phyloP scores from a whole-genome alignment of 1,140 invertebrate genomes.

The Varroa destructor region DNA sequence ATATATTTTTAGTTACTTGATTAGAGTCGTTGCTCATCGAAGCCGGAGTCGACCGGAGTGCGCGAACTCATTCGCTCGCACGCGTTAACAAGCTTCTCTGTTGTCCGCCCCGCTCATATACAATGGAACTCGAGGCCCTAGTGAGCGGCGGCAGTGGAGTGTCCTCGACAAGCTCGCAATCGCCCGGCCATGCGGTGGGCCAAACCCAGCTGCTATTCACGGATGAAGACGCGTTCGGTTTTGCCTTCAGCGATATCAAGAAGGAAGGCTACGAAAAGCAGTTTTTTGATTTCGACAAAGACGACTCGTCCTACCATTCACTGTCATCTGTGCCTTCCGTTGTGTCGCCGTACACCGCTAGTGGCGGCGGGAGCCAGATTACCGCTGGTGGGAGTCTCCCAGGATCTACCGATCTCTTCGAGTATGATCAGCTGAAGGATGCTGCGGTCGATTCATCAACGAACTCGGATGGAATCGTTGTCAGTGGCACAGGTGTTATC shows the following conservation, averaged over 20 bases:
- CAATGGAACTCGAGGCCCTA: slow-evolving; percentile 16
- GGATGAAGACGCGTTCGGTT: slow-evolving; percentile 25
- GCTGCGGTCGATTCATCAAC: slow-evolving; percentile 15
- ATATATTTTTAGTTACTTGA: neutral
- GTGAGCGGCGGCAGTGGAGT: slow-evolving; percentile 25
- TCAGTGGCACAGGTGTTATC: no score
- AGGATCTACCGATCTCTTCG: neutral
- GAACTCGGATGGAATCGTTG: neutral
- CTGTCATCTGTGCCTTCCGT: neutral
- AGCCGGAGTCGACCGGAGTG: no score
- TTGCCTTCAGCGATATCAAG: slow-evolving; percentile 18
- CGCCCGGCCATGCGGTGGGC: neutral
- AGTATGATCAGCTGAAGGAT: slow-evolving; percentile 17
- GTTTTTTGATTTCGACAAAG: slow-evolving; percentile 25
- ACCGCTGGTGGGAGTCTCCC: neutral
- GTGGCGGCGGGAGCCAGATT: no score
- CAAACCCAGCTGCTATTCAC: slow-evolving; percentile 19
- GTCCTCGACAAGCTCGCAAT: slow-evolving; percentile 23
- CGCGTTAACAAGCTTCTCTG: no score
- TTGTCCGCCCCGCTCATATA: no score
- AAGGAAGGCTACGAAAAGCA: slow-evolving; percentile 27
- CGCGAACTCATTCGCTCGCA: no score
- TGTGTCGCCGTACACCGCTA: no score
- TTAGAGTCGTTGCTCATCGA: neutral
- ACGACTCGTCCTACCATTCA: slow-evolving; percentile 25